Conservation (phyloP, 2,888 invertebrate species). For the Meteorus colon region DNA sequence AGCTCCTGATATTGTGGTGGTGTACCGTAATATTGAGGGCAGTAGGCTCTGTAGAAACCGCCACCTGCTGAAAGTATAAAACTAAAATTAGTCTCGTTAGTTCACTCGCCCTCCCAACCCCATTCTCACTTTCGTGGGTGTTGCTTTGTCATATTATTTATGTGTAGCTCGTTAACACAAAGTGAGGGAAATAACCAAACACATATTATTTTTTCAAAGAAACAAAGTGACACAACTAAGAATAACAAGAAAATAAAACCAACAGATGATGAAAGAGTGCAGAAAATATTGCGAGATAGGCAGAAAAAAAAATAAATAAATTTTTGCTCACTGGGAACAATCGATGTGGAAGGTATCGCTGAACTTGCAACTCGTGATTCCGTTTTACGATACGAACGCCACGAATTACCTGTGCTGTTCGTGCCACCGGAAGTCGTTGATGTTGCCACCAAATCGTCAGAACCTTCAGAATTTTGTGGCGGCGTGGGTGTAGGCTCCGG, state of each 20-base stretch:
- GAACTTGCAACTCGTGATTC: slow-evolving; percentile 45
- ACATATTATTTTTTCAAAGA: background rate
- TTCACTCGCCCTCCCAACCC: background rate
- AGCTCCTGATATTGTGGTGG: slow-evolving; percentile 74
- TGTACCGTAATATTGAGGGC: slow-evolving; percentile 75
- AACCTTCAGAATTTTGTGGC: slow-evolving; percentile 71
- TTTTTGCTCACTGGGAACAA: slow-evolving; percentile 44
- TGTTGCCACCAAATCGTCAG: slow-evolving; percentile 69
- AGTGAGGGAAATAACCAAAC: background rate
- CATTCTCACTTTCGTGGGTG: background rate
- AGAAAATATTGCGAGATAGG: background rate
- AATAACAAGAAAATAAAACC: slow-evolving; percentile 9
- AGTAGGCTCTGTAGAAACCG: slow-evolving; percentile 71
- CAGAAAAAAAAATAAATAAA: slow-evolving; percentile 35
- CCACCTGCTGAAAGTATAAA: slow-evolving; percentile 63
- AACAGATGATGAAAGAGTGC: background rate
- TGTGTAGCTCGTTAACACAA: slow-evolving; percentile 23
- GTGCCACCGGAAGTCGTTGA: slow-evolving; percentile 70
- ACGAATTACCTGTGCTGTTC: slow-evolving; percentile 64
- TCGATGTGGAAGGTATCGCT: slow-evolving; percentile 43
- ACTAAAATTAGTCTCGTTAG: slow-evolving; percentile 31
- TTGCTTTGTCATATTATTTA: background rate
- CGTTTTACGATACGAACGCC: slow-evolving; percentile 47
- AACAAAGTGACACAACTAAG: background rate
- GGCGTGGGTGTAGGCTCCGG: slow-evolving; percentile 71